These are phyloP conservation scores for Holotrichia oblita DNA, from an alignment of 1,140 invertebrate species.

Conservation along the genomic window DNA sequence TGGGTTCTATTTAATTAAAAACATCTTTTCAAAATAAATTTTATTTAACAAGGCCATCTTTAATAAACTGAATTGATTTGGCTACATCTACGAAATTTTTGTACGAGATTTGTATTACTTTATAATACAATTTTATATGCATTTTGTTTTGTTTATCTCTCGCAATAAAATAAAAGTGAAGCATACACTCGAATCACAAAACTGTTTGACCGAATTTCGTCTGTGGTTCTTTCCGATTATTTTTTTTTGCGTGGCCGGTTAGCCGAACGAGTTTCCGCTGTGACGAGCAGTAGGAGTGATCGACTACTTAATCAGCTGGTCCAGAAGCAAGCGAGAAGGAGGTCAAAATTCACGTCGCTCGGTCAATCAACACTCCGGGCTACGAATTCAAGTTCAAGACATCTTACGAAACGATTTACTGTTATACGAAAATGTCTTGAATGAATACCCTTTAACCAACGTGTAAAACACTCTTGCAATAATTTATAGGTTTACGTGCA, in stretches of 20 bases:
- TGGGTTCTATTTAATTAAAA: too few species aligned
- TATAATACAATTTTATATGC: too few species aligned
- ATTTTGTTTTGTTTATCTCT: neutral
- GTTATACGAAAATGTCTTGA: neutral
- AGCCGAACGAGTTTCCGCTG: neutral
- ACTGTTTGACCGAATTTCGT: neutral
- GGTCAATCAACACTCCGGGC: slow-evolving; percentile 29
- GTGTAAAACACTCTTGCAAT: too few species aligned
- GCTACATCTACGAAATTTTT: too few species aligned
- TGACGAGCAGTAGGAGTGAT: neutral
- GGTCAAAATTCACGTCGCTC: neutral
- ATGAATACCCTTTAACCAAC: too few species aligned
- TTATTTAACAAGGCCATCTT: too few species aligned
- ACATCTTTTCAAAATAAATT: too few species aligned
- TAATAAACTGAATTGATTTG: too few species aligned
- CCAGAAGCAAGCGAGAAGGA: slow-evolving; percentile 1
- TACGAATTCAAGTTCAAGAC: slow-evolving; percentile 30
- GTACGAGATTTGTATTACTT: too few species aligned
- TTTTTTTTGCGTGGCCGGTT: neutral
- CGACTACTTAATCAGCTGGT: slow-evolving; percentile 13
- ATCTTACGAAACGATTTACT: slow-evolving; percentile 24
- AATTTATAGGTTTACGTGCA: too few species aligned
- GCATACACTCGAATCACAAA: neutral
- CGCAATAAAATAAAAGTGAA: neutral
- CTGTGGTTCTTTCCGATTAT: neutral